Conservation (phyloP, 2,113 vertebrate genomes). For the Machaerirhynchus nigripectus region DNA sequence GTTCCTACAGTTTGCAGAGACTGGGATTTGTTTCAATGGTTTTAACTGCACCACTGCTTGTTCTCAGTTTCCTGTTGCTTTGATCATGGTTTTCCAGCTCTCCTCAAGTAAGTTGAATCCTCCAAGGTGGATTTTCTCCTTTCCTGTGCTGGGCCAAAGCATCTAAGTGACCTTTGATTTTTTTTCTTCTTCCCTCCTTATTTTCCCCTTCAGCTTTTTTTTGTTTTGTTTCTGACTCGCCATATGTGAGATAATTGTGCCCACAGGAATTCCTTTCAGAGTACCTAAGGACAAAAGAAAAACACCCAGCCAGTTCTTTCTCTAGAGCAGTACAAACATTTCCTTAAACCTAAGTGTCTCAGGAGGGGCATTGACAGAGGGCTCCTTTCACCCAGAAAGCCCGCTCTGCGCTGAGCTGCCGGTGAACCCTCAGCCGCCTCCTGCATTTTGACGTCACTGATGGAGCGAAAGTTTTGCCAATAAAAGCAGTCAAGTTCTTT, state of each 20-base stretch:
- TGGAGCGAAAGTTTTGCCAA: constrained; percentile 68
- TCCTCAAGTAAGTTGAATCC: constrained; percentile 27
- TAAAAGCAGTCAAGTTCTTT: constrained; percentile 72
- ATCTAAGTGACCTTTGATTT: constrained; percentile 69
- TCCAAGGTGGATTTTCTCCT: constrained; percentile 69
- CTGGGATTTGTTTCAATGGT: constrained; percentile 1
- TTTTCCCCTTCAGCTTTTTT: not conserved
- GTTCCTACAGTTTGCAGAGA: not conserved
- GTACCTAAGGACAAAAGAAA: constrained; percentile 80
- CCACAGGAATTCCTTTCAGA: constrained; percentile 78
- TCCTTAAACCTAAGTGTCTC: constrained; percentile 79
- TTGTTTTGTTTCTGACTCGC: constrained; percentile 70
- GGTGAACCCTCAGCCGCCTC: constrained; percentile 29
- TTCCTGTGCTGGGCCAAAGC: constrained; percentile 67
- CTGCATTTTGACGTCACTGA: constrained; percentile 61
- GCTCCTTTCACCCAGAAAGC: constrained; percentile 74
- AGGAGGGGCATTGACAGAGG: constrained; percentile 72
- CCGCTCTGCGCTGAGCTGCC: not conserved
- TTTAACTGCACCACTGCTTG: not conserved
- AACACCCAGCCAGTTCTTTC: constrained; percentile 73
- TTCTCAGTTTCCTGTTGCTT: constrained; percentile 22
- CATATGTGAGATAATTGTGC: constrained; percentile 78
- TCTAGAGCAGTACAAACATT: constrained; percentile 77
- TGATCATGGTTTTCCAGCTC: constrained; percentile 30
- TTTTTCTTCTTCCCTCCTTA: not conserved